Evolutionary conservation across 2,888 invertebrate species (phyloP), one percentile per base, ranked within the genome.

Genomic region (Eupithecia tripunctaria): DNA sequence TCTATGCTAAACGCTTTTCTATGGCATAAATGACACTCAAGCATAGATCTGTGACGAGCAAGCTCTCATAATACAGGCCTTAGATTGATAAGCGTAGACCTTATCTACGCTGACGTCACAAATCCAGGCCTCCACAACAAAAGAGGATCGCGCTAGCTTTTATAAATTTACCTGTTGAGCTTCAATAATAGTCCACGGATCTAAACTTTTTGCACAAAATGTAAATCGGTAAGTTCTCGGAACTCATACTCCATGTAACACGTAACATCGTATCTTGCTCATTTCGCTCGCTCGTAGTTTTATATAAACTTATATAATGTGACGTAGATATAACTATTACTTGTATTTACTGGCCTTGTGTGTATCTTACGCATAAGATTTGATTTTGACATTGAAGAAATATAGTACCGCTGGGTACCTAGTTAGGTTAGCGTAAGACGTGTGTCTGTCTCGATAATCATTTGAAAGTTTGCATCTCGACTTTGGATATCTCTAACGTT

Each of bases 311-410:
- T 87, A 86, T 88, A 88, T 89, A 87, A 86, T 88, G 88, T 90
- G 92, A 91, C 91, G 89, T 93, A 92, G 92, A 88, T 77, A 89
- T 91, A 91, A 91, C 86, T 91, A 81, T 90, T 68, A 88, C 87
- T 86, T 88, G 86, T 93, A 91, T 92, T 90, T 92, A 92, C 88
- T 91, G 91, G 92, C 91, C 71, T 91, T 90, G 88, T 87, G 84
- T 90, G 88, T 90, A 87, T 83, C 85, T 84, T 88, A 64, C 64
- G 41, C 64, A 64, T 84, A 82, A 84, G 84, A 82, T 85, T 82
- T 81, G 80, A 77, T 82, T 51, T 86, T 82, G 76, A 78, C 76
- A 75, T 81, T 82, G 82, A 78, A 78, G 79, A 81, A 80, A 77
- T 76, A 75, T 77, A 78, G 91, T 93, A 92, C 93, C 91, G 73